Base-by-base conservation (phyloP, 2,888 invertebrate genomes). In the Stenoptilia bipunctidactyla region DNA sequence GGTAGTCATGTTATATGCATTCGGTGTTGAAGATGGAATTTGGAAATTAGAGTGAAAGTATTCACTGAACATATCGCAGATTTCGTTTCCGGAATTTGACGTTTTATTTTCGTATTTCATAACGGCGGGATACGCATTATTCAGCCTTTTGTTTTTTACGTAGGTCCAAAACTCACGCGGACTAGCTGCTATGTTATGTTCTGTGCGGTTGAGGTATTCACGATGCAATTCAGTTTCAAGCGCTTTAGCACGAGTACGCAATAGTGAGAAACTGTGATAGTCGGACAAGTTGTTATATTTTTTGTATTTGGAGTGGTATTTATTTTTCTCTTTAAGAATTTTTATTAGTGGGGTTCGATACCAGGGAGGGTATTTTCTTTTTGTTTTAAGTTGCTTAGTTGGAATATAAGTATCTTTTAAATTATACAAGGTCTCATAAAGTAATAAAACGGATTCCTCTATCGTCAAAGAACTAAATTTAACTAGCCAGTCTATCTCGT, bases 1-100 rank as follows among this genome's bases (percentile, higher is more conserved):
- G 13, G 5, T 30, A 14, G 6, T 27, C 1, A 25, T 37, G 27
- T 37, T 13, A 37, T 13, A 37, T 6, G 20, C 8, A 14, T 8
- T 27, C 13, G 10, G 5, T 13, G 27, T 5, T 10, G 6, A 25
- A 6, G 37, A 27, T 10, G 13, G 27, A 8, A 5, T 3, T 27
- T 38, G 27, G 15, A 38, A 38, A 4, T 15, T 27, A 2, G 37
- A 38, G n/a, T 27, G 27, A 30, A 38, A 38, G 12, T 27, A 38
- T 8, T n/a, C 13, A 2, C 27, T 25, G 13, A 38, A 38, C 10
- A 38, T 10, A 30, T 38, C 27, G n/a, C 37, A 38, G 12, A 38
- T 14, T 10, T 13, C 30, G 34, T 12, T 34, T 4, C 34, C n/a
- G 4, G 13, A 10, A n/a, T 5, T 34, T 8, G 10, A 12, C n/a